Evolutionary conservation across 92 coral and sea anemone species (phyloP).

Genomic region (Palythoa grandis): DNA sequence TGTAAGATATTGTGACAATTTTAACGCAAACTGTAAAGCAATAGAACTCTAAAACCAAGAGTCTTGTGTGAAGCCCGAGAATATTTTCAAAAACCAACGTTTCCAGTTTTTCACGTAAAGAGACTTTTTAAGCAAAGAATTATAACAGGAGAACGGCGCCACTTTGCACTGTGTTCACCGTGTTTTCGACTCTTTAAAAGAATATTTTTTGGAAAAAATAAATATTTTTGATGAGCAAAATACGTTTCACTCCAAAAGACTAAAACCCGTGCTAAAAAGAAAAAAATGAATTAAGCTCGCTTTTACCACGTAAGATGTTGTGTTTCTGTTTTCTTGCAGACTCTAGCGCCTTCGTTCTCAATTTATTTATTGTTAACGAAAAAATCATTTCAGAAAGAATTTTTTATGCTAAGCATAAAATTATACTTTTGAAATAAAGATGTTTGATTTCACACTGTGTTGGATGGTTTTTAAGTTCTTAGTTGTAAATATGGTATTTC

Average conservation of each 20-base stretch:
- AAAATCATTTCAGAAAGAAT: neutral
- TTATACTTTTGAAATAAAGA: slow-evolving; percentile 39
- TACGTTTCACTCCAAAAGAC: neutral
- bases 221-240: neutral
- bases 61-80: slow-evolving; percentile 1
- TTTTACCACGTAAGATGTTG: neutral
- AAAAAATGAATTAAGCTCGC: neutral
- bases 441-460: slow-evolving; percentile 4
- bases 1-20: slow-evolving; percentile 29
- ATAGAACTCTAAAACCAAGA: neutral
- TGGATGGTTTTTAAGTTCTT: neutral
- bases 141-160: slow-evolving; percentile 14
- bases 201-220: neutral
- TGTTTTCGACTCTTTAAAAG: neutral
- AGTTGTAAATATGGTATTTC: neutral
- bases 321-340: slow-evolving; percentile 2
- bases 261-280: neutral
- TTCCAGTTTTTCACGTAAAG: neutral
- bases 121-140: slow-evolving; percentile 13
- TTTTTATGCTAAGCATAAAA: slow-evolving; percentile 43
- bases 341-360: slow-evolving; percentile 28
- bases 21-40: slow-evolving; percentile 30
- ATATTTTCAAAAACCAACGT: slow-evolving; percentile 3
- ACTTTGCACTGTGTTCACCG: neutral
- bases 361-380: slow-evolving; percentile 36